phyloP scores from a whole-genome alignment of 2,888 invertebrate species.

The Malthinus flaveolus region DNA sequence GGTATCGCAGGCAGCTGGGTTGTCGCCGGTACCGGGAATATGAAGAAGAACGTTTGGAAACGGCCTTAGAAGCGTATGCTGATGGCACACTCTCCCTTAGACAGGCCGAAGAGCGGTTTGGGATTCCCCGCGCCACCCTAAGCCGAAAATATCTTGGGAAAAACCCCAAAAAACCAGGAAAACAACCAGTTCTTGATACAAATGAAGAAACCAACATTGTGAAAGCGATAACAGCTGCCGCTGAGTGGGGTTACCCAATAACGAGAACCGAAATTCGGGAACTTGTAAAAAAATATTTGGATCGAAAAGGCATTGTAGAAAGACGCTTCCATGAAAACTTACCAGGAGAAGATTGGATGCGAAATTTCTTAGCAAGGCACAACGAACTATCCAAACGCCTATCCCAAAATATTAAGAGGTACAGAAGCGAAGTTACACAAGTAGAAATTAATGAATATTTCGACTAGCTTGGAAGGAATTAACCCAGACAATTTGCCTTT shows the following conservation, averaged over 20 bases:
- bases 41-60: too few species aligned
- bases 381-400: slow-evolving; percentile 4
- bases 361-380: slow-evolving; percentile 10
- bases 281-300: slow-evolving; percentile 16
- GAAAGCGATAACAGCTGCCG: slow-evolving; percentile 13
- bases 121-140: too few species aligned
- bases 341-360: slow-evolving; percentile 15
- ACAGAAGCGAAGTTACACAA: slow-evolving; percentile 5
- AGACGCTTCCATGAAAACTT: slow-evolving; percentile 6
- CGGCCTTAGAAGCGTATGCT: too few species aligned
- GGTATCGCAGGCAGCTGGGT: too few species aligned
- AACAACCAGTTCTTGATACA: slow-evolving; percentile 11
- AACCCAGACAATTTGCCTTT: too few species aligned
- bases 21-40: too few species aligned
- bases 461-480: neutral
- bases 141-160: too few species aligned
- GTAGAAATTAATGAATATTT: slow-evolving; percentile 1
- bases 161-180: neutral
- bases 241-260: slow-evolving; percentile 18
- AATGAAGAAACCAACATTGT: slow-evolving; percentile 9
- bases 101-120: too few species aligned
- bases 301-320: slow-evolving; percentile 16
- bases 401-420: slow-evolving; percentile 17
- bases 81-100: too few species aligned
- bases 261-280: slow-evolving; percentile 14